Evolutionary conservation across 2,888 invertebrate species (phyloP).

Genomic region (Epinotia nisella): DNA sequence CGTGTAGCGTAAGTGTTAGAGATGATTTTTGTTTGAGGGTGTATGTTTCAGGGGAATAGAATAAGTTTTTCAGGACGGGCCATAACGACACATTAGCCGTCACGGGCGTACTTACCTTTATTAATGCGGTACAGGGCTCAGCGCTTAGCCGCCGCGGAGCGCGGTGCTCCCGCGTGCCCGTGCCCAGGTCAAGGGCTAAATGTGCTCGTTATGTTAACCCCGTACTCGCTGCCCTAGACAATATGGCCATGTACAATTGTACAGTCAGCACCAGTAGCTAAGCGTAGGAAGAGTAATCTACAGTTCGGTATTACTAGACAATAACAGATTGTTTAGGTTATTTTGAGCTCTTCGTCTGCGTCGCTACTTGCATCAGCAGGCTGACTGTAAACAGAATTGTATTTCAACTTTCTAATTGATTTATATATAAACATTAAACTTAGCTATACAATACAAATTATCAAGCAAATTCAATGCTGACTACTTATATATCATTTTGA

Average conservation of each 20-base stretch:
- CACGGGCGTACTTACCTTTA: constrained; percentile 79
- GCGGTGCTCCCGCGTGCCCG: constrained; percentile 56
- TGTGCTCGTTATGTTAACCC: constrained; percentile 19
- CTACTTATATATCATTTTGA: too few relatives aligned
- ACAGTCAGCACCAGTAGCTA: neutral
- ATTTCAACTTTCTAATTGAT: too few relatives aligned
- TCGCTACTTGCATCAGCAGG: too few relatives aligned
- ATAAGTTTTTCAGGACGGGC: constrained; percentile 78
- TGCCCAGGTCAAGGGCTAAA: constrained; percentile 46
- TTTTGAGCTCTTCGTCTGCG: too few relatives aligned
- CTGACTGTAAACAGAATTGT: too few relatives aligned
- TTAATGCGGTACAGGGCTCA: constrained; percentile 78
- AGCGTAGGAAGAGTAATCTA: neutral
- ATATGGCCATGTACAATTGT: neutral
- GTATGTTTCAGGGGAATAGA: constrained; percentile 60
- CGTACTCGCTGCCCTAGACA: neutral
- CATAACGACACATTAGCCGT: constrained; percentile 81
- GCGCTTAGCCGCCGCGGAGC: constrained; percentile 61
- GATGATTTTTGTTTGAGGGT: constrained; percentile 54
- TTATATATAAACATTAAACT: neutral
- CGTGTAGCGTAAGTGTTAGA: constrained; percentile 51
- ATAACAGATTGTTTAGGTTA: too few relatives aligned
- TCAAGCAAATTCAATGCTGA: neutral
- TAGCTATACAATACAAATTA: neutral
- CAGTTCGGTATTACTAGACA: too few relatives aligned